A percentile compares a stretch with the other conserved stretches of the same genome.
Conservation (phyloP, 2,797 vertebrate genomes). For the Melanotaenia trifasciata region DNA sequence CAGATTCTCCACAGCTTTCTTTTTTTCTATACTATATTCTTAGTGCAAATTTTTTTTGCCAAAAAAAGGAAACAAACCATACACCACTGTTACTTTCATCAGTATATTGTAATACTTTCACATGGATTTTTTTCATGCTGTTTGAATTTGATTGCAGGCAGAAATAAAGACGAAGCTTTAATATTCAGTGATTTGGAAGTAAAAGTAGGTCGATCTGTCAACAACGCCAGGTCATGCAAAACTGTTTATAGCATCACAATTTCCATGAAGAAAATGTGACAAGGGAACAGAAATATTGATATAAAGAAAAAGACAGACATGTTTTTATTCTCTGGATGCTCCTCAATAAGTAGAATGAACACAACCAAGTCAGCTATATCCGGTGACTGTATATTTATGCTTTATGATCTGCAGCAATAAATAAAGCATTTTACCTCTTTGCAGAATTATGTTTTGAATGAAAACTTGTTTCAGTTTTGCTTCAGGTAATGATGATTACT, state of each 20-base stretch:
- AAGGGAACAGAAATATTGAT: background rate
- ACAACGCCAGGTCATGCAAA: background rate
- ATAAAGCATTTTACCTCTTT: constrained; percentile 15
- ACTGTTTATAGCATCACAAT: background rate
- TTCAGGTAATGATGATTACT: constrained; percentile 51
- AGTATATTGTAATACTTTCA: no score
- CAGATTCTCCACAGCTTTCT: no score
- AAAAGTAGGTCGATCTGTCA: background rate
- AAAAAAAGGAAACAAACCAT: no score
- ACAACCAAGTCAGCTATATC: constrained; percentile 11
- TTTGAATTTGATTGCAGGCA: background rate
- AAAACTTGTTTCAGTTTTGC: constrained; percentile 35
- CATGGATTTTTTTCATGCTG: background rate
- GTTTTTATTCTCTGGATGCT: background rate
- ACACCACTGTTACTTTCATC: no score
- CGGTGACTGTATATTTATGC: no score
- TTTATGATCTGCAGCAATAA: constrained; percentile 6
- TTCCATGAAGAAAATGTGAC: background rate
- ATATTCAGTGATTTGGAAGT: background rate
- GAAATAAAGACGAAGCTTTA: background rate
- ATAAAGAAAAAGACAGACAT: background rate
- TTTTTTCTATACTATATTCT: no score
- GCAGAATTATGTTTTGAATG: background rate
- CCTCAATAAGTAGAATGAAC: background rate
- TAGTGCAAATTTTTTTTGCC: no score